Conservation (phyloP, 2,797 vertebrate genomes). For the Halcyon chelicuti region DNA sequence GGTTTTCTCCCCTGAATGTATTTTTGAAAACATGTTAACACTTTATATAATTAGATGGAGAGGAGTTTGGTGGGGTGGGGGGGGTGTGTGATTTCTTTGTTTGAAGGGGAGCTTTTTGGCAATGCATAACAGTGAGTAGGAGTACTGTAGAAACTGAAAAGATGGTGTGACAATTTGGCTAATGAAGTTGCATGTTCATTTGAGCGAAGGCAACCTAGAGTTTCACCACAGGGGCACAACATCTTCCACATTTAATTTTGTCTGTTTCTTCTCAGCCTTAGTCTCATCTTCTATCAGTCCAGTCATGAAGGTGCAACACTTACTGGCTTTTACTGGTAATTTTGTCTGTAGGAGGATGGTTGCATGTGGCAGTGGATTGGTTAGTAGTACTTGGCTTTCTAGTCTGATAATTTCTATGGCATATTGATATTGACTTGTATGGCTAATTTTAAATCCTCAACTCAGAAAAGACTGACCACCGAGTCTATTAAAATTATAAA, state of each 20-base stretch:
- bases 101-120: background rate
- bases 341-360: background rate
- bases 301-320: background rate
- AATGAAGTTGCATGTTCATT: background rate
- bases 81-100: background rate
- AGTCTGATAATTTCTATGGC: background rate
- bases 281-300: background rate
- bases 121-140: fast-evolving
- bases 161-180: background rate
- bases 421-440: background rate
- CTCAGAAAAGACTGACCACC: background rate
- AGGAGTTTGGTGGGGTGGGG: background rate
- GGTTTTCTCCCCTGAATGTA: background rate
- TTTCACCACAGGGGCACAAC: background rate
- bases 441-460: background rate
- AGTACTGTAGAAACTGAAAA: background rate
- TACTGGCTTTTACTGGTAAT: background rate
- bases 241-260: background rate
- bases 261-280: background rate
- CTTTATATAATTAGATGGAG: background rate
- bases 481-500: background rate
- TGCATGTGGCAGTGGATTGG: background rate
- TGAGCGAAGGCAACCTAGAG: background rate
- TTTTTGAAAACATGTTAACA: background rate
- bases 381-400: background rate